Percentiles rank a stretch among this genome's conserved stretches.
Conservation (phyloP, 2,113 vertebrate species). For the Forbesichthys agassizii region DNA sequence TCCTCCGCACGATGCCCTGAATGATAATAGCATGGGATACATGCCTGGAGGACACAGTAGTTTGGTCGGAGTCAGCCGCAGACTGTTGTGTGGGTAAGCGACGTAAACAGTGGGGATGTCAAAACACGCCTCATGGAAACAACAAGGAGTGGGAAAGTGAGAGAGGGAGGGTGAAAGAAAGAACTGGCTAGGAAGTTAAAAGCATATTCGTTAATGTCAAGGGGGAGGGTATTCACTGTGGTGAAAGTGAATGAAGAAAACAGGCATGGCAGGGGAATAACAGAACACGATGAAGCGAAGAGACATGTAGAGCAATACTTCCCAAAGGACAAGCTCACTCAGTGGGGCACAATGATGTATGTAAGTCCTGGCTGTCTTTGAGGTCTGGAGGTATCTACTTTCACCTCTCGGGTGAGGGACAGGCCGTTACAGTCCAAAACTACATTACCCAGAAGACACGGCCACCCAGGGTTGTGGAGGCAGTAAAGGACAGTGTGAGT, state of each 20-base stretch:
- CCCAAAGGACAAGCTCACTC: slow-evolving; percentile 30
- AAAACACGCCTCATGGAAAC: slow-evolving; percentile 36
- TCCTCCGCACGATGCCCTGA: slow-evolving; percentile 40
- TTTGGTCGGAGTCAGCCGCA: slow-evolving; percentile 56
- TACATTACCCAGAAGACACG: slow-evolving; percentile 20
- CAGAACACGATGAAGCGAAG: not conserved
- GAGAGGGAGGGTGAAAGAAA: not conserved
- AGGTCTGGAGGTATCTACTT: slow-evolving; percentile 46
- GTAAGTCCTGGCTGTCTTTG: slow-evolving; percentile 40
- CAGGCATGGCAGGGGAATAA: slow-evolving; percentile 15
- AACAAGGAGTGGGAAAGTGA: not conserved
- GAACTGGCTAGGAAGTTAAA: not conserved
- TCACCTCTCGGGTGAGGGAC: slow-evolving; percentile 24
- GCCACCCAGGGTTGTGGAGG: slow-evolving; percentile 11
- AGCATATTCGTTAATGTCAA: not conserved
- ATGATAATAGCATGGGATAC: slow-evolving; percentile 56
- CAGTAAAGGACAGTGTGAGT: slow-evolving; percentile 18
- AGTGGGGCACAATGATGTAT: slow-evolving; percentile 37
- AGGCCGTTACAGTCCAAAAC: slow-evolving; percentile 10
- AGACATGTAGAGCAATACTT: slow-evolving; percentile 11
- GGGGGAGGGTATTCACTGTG: not conserved
- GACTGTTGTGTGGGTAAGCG: slow-evolving; percentile 52
- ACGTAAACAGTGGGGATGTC: slow-evolving; percentile 61
- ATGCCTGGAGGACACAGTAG: slow-evolving; percentile 45
- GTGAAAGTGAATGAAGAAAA: slow-evolving; percentile 19